Percentiles rank a stretch among this genome's conserved stretches.
phyloP scores from a whole-genome alignment of 2,888 invertebrate genomes.

The Diachrysia chrysitis region DNA sequence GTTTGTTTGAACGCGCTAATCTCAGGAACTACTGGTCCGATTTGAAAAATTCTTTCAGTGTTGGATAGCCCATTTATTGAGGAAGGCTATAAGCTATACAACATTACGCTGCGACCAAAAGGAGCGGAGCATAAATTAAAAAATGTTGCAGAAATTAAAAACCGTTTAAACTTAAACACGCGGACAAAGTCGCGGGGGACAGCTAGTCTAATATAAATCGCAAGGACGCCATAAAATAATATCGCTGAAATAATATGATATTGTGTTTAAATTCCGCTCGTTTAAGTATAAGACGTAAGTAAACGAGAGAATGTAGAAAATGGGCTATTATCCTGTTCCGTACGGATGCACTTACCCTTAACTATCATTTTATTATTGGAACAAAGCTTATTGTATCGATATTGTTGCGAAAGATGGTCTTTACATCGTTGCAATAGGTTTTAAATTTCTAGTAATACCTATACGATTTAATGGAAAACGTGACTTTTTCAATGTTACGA shows the following conservation, averaged over 20 bases:
- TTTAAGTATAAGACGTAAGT: constrained; percentile 32
- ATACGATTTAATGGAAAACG: constrained; percentile 2
- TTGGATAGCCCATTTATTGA: too few relatives aligned
- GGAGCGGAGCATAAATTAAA: too few relatives aligned
- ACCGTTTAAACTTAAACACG: too few relatives aligned
- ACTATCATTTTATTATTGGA: constrained; percentile 18
- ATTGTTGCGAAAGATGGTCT: constrained; percentile 10
- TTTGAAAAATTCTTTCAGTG: too few relatives aligned
- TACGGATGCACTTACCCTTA: constrained; percentile 34
- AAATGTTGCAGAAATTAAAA: too few relatives aligned
- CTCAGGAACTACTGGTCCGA: too few relatives aligned
- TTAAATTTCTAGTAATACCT: not conserved
- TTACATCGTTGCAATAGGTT: constrained; percentile 3
- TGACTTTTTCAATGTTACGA: constrained; percentile 3
- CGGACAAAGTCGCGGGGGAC: too few relatives aligned
- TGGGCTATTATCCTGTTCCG: constrained; percentile 42
- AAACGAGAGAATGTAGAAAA: constrained; percentile 45
- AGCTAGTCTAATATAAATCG: not conserved
- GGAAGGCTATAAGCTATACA: too few relatives aligned
- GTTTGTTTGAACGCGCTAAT: too few relatives aligned
- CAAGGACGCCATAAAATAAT: not conserved
- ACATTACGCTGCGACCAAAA: too few relatives aligned
- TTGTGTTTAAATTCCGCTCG: constrained; percentile 8
- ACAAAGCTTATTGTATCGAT: constrained; percentile 16
- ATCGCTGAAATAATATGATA: constrained; percentile 13